These are phyloP conservation scores for Grammomys dolichurus DNA, from an alignment of 2,113 vertebrate genomes.

Conservation along the genomic window DNA sequence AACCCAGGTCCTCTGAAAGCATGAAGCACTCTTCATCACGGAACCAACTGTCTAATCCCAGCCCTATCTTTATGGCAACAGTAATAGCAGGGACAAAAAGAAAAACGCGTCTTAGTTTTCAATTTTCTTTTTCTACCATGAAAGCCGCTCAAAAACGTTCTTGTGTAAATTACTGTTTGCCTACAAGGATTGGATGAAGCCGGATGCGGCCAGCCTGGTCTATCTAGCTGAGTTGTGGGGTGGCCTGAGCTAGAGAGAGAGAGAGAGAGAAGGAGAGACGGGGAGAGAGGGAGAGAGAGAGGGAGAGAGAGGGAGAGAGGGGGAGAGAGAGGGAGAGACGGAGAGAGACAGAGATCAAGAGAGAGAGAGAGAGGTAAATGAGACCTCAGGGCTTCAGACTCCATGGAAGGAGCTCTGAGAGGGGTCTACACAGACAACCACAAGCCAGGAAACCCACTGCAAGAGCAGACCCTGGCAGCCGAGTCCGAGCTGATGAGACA, in stretches of 20 bases:
- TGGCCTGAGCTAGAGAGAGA: no score
- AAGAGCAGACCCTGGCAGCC: constrained; percentile 43
- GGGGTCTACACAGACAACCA: background rate
- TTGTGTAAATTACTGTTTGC: background rate
- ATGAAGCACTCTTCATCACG: no score
- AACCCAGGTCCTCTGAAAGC: background rate
- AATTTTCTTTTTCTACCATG: background rate
- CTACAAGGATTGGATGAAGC: background rate
- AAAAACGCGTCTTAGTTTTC: background rate
- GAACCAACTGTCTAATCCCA: background rate
- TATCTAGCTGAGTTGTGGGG: no score
- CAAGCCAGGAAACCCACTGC: constrained; percentile 27
- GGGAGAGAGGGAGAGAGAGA: no score
- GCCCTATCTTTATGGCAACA: no score
- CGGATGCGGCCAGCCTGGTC: no score
- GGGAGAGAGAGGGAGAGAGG: background rate
- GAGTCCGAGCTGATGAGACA: constrained; percentile 46
- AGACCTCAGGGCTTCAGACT: background rate
- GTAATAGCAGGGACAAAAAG: background rate
- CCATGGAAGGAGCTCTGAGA: background rate
- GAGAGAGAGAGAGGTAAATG: background rate
- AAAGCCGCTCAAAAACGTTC: background rate
- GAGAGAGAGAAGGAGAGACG: no score
- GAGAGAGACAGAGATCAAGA: background rate
- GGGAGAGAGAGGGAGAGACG: background rate